A percentile compares a stretch with the other conserved stretches of the same genome.
These are phyloP conservation scores for Altica lythri DNA, from an alignment of 2,888 invertebrate genomes.

Conservation along the genomic window DNA sequence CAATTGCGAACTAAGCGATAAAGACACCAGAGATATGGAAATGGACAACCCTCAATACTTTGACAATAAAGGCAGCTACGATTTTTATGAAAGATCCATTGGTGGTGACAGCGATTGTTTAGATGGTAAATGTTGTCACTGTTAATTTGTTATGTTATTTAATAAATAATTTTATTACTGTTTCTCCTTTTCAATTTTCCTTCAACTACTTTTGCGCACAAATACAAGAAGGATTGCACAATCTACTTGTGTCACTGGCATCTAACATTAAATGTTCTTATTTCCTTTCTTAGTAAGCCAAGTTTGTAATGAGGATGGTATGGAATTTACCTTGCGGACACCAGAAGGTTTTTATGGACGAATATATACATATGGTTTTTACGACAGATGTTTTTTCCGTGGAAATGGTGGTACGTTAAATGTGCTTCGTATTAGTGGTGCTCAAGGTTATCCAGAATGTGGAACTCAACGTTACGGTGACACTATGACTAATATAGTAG, in stretches of 20 bases:
- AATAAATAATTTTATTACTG: no score
- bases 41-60: constrained; percentile 84
- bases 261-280: no score
- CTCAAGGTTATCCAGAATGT: constrained; percentile 92
- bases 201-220: background rate
- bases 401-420: constrained; percentile 87
- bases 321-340: constrained; percentile 88
- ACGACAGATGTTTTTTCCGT: constrained; percentile 88
- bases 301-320: constrained; percentile 90
- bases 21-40: constrained; percentile 82
- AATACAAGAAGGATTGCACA: no score
- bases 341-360: constrained; percentile 89
- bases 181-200: constrained; percentile 1
- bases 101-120: constrained; percentile 77
- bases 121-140: constrained; percentile 67
- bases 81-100: constrained; percentile 81
- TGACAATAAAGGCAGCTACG: constrained; percentile 81
- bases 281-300: constrained; percentile 70
- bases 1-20: constrained; percentile 89
- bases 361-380: constrained; percentile 90
- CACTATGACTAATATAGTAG: constrained; percentile 91
- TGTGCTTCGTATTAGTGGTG: constrained; percentile 82
- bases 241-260: no score
- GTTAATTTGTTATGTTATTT: constrained; percentile 5
- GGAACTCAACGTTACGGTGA: constrained; percentile 87